Evolutionary conservation across 2,888 invertebrate genomes (phyloP).

Genomic region (Antitype chi): DNA sequence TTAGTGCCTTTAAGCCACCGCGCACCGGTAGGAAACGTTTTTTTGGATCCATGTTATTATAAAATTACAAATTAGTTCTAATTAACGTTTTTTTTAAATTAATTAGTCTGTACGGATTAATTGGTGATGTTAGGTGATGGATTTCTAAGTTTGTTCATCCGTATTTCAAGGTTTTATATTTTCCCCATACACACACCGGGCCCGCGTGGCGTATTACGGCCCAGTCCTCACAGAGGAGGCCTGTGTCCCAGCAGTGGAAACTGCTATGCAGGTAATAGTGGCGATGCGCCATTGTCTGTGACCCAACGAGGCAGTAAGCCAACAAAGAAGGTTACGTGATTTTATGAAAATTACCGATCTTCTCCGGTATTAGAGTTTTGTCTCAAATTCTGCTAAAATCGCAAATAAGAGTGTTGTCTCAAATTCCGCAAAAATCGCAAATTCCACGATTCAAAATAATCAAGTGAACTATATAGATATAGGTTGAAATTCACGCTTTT

Average conservation of each 20-base stretch:
- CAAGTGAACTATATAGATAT: background rate
- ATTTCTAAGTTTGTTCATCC: background rate
- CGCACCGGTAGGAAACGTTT: constrained; percentile 20
- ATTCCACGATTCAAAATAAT: background rate
- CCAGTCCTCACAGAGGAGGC: background rate
- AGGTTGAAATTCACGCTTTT: background rate
- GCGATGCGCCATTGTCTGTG: background rate
- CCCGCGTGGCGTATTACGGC: background rate
- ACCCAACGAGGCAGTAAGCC: background rate
- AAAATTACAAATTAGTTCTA: constrained; percentile 15
- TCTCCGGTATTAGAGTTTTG: background rate
- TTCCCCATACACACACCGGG: background rate
- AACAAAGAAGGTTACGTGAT: background rate
- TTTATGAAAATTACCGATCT: background rate
- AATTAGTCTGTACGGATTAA: constrained; percentile 22
- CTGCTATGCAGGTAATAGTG: background rate
- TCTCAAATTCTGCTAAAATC: background rate
- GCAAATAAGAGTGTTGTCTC: too few relatives aligned
- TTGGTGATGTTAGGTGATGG: background rate
- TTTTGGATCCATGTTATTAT: constrained; percentile 6
- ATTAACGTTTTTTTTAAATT: too few relatives aligned
- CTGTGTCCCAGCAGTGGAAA: background rate
- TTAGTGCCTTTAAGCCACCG: constrained; percentile 2
- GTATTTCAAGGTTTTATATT: constrained; percentile 6
- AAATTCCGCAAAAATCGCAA: too few relatives aligned